Percentiles rank a stretch among this genome's conserved stretches.
Conservation (phyloP, 2,797 vertebrate genomes). For the Craterocephalus amniculus region DNA sequence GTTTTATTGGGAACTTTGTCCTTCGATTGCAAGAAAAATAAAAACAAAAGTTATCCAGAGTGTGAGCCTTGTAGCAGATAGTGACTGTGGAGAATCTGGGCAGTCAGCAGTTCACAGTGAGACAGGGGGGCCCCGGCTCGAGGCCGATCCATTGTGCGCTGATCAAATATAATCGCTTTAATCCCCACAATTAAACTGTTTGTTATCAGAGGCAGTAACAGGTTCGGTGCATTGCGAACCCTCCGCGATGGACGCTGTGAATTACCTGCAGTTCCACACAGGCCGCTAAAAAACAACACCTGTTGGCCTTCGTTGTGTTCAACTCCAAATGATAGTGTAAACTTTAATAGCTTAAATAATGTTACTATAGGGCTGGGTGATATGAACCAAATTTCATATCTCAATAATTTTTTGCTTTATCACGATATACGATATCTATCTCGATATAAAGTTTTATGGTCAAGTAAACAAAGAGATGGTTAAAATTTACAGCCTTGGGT, state of each 20-base stretch:
- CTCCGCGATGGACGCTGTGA: conserved; percentile 15
- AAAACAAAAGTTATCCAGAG: conserved; percentile 31
- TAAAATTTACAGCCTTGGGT: no score
- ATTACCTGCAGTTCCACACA: conserved; percentile 11
- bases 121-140: conserved; percentile 63
- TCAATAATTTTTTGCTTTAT: no score
- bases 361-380: no score
- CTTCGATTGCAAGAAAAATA: conserved; percentile 2
- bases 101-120: conserved; percentile 77
- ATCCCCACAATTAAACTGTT: conserved; percentile 77
- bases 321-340: no score
- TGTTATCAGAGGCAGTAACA: conserved; percentile 66
- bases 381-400: no score
- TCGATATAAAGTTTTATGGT: no score
- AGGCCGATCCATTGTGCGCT: conserved; percentile 68
- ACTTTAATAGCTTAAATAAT: no score
- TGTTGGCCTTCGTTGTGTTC: background rate
- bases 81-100: conserved; percentile 68
- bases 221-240: conserved; percentile 37
- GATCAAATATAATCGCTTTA: conserved; percentile 79
- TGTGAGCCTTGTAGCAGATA: conserved; percentile 30
- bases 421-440: no score
- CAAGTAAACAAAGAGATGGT: no score
- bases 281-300: conserved; percentile 22
- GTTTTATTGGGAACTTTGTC: background rate